Base-by-base conservation (phyloP, 2,797 vertebrate species). In the Sarcophilus harrisii region DNA sequence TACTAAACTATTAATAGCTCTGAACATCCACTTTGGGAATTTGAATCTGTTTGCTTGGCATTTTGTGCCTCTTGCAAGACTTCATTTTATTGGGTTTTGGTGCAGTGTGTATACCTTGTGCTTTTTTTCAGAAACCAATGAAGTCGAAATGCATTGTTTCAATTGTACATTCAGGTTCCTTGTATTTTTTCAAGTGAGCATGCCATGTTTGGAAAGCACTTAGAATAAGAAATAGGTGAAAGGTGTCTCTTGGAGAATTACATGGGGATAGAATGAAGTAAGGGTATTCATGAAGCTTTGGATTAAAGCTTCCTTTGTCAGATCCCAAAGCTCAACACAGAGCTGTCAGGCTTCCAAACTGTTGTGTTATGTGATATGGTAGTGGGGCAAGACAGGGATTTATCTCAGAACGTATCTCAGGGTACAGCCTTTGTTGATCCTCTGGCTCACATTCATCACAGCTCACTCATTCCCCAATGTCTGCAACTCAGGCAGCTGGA, bases 11-110 rank as follows among this genome's bases (percentile, higher is more conserved):
- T 58, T 57, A 94, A 94, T 93, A 1, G 0, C 94, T 96, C 87
- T 94, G 59, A 94, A 91, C 92, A 92, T 73, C 66, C 95, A 95
- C 91, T 73, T 81, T 95, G 90, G 96, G 91, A 57, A 95, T 94
- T 90, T 95, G 81, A 96, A 95, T 95, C 95, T 96, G 96, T 97
- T 96, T 98, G 94, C 95, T 95, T 97, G 97, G 96, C 94, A 91
- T 97, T 96, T 94, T 81, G 90, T 94, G 92, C 52, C 96, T 96
- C 81, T 45, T 92, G 94, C 94, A 95, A 95, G 93, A 93, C 95
- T 97, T 96, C 87, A 96, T 96, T 96, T 95, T 90, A 92, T 62
- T 95, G 96, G 95, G 92, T 93, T 92, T 93, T 93, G 95, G 58
- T 91, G 94, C 89, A 93, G 30, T 90, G 32, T 93, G 27, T 87